Base-by-base conservation (phyloP, 2,113 vertebrate genomes). In the Chrysemys picta region DNA sequence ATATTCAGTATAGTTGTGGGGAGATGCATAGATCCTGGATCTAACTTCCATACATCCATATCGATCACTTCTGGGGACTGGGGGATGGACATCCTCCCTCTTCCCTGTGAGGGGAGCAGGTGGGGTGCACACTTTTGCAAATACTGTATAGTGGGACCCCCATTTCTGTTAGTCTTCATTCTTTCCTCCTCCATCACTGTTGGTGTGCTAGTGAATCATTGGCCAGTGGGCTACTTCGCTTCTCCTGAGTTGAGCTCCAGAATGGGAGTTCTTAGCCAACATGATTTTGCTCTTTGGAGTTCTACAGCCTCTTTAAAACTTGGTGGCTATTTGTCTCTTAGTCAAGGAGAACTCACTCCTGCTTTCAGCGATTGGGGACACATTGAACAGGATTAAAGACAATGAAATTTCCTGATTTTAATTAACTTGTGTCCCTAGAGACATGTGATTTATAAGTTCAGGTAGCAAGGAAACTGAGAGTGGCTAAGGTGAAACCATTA, bases 51-150 rank as follows among this genome's bases (percentile, higher is more conserved):
- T 3, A 1, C 8, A 8, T 3, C 2, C 25, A 17, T 3, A 4
- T 49, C 5, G 29, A 1, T 52, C 54, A 12, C 52, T 87, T 87
- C 91, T 79, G 4, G 52, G 35, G 17, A 16, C 12, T 38, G 69
- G 38, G 38, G 24, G 21, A 0, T 0, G 50, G 29, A 42, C 5
- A 76, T 45, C 24, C 5, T 22, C 21, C 6, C 38, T 45, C 21
- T 76, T 45, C 5, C 45, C 42, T 76, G 72, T 76, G 72, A 45
- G 5, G 4, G 72, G 72, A 27, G 24, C 42, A 76, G 22, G 17
- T 76, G 5, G 3, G 72, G 38, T 76, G 0, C 57, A 79, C 50
- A 75, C 42, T 56, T 79, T 84, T 54, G n/a, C 75, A 89, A 10
- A 76, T 45, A 45, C 45, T 45, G 45, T 45, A 35, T 10, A 2